Evolutionary conservation across 1,140 invertebrate species (phyloP).

Genomic region (Polypedilum pembai): DNA sequence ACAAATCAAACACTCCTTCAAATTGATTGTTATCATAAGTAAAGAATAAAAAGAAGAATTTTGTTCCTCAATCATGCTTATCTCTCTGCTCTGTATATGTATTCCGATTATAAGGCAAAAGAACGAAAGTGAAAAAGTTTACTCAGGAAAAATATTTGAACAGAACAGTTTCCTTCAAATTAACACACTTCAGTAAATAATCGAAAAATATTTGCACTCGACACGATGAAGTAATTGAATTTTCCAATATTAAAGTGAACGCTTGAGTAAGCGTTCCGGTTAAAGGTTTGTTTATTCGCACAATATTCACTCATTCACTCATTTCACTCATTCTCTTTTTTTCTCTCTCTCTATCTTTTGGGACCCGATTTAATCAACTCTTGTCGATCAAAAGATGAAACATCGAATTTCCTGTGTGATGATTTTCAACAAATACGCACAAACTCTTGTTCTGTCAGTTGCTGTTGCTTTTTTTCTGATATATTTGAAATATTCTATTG

Average conservation of each 20-base stretch:
- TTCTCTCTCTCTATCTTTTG: neutral
- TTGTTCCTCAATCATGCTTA: neutral
- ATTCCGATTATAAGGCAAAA: no score
- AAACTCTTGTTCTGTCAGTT: neutral
- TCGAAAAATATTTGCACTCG: conserved; percentile 17
- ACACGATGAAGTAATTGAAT: conserved; percentile 18
- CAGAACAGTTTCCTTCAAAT: conserved; percentile 17
- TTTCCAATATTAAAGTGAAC: conserved; percentile 5
- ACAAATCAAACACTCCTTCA: conserved; percentile 17
- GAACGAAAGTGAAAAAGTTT: neutral
- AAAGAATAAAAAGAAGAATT: neutral
- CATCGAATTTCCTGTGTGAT: conserved; percentile 4
- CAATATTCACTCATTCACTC: neutral
- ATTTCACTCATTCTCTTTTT: no score
- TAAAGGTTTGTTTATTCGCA: conserved; percentile 13
- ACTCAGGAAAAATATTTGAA: conserved; percentile 6
- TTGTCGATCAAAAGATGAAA: neutral
- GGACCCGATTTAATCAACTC: conserved; percentile 10
- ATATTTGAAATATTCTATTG: neutral
- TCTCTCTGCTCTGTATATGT: neutral
- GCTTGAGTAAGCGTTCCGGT: neutral
- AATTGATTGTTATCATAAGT: conserved; percentile 2
- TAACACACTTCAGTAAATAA: conserved; percentile 18
- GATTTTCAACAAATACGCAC: no score
- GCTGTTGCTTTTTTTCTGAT: neutral